phyloP scores from a whole-genome alignment of 2,888 invertebrate species.

The Pristionchus mayeri region DNA sequence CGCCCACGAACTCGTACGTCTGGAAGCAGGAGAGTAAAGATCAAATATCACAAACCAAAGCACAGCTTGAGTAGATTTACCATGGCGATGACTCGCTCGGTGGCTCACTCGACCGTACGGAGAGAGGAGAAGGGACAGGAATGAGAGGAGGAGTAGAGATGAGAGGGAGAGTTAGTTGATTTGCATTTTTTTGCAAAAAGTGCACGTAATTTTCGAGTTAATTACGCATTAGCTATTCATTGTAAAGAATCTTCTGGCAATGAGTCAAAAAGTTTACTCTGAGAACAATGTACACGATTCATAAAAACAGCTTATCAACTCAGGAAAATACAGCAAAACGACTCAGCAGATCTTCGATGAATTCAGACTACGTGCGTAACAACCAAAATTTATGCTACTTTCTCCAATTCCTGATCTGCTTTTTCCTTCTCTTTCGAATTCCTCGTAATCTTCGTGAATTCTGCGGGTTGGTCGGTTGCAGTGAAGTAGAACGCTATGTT shows the following conservation, averaged over 20 bases:
- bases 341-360: neutral
- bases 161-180: neutral
- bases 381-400: constrained; percentile 1
- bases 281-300: neutral
- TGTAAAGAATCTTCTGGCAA: neutral
- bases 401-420: neutral
- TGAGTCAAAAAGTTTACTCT: neutral
- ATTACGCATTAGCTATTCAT: too few species aligned
- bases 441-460: constrained; percentile 63
- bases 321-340: too few species aligned
- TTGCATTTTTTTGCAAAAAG: too few species aligned
- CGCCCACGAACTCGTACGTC: constrained; percentile 15
- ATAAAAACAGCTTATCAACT: too few species aligned
- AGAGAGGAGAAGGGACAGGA: neutral
- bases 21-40: neutral
- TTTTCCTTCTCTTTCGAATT: neutral
- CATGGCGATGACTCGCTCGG: too few species aligned
- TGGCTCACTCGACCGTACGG: constrained; percentile 20
- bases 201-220: too few species aligned
- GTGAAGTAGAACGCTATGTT: constrained; percentile 63
- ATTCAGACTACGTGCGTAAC: too few species aligned
- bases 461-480: constrained; percentile 65
- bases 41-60: neutral
- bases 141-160: neutral
- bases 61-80: too few species aligned